Conservation (phyloP, 2,888 invertebrate species). For the Dendrolimus pini region DNA sequence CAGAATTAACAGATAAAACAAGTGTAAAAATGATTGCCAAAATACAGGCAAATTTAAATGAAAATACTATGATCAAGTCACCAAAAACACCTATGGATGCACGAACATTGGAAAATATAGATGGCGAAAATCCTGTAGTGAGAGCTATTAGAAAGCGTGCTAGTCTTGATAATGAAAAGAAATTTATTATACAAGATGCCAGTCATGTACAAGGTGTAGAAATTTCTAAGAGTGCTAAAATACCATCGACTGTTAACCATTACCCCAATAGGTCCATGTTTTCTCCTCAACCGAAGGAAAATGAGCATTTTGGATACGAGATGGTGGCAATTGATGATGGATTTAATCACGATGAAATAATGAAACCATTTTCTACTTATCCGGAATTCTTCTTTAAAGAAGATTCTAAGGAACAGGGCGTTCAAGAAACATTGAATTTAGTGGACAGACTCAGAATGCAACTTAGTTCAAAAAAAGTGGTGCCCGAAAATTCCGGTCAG, state of each 20-base stretch:
- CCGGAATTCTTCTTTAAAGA: slow-evolving; percentile 83
- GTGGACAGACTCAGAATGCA: slow-evolving; percentile 89
- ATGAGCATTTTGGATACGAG: slow-evolving; percentile 80
- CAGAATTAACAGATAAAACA: slow-evolving; percentile 57
- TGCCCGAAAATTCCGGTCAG: slow-evolving; percentile 57
- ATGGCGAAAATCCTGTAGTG: slow-evolving; percentile 41
- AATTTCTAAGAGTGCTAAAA: slow-evolving; percentile 67
- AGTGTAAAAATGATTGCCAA: slow-evolving; percentile 69
- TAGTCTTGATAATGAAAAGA: slow-evolving; percentile 53
- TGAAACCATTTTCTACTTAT: slow-evolving; percentile 81
- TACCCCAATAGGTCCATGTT: slow-evolving; percentile 80
- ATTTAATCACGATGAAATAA: slow-evolving; percentile 80
- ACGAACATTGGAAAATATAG: slow-evolving; percentile 50
- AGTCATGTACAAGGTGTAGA: slow-evolving; percentile 65
- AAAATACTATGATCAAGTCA: slow-evolving; percentile 71
- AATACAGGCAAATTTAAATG: slow-evolving; percentile 66
- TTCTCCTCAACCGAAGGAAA: slow-evolving; percentile 81
- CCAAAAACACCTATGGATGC: slow-evolving; percentile 71
- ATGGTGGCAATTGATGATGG: slow-evolving; percentile 80
- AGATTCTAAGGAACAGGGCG: slow-evolving; percentile 87
- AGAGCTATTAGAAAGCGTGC: slow-evolving; percentile 49
- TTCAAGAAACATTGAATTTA: slow-evolving; percentile 88
- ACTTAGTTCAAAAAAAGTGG: slow-evolving; percentile 80
- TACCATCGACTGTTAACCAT: slow-evolving; percentile 55
- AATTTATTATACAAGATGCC: slow-evolving; percentile 55